phyloP scores from a whole-genome alignment of 2,113 vertebrate genomes.

The Symphodus melops region DNA sequence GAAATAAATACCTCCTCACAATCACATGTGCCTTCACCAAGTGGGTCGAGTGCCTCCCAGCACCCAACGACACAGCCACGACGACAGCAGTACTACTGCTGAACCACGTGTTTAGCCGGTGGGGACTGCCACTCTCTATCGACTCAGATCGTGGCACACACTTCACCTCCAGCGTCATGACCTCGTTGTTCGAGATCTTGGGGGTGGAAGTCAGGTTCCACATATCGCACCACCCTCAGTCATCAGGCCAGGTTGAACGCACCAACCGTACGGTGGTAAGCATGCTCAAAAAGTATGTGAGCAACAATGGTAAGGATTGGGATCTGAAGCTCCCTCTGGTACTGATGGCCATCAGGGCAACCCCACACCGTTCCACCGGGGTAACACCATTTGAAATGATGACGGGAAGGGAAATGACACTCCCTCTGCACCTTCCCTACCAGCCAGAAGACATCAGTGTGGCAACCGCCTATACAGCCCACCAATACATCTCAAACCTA shows the following conservation, averaged over 20 bases:
- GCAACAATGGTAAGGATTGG: not conserved
- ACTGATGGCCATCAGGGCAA: not conserved
- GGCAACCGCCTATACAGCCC: not conserved
- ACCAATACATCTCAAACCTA: not conserved
- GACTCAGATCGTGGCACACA: not conserved
- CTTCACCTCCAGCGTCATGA: not conserved
- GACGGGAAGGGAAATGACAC: not conserved
- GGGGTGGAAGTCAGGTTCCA: not conserved
- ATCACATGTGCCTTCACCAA: not conserved
- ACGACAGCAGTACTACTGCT: not conserved
- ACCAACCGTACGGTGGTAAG: not conserved
- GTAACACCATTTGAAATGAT: not conserved
- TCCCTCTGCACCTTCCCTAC: not conserved
- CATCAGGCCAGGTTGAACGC: not conserved
- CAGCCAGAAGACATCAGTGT: not conserved
- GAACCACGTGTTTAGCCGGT: not conserved
- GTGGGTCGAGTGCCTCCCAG: not conserved
- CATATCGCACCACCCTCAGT: not conserved
- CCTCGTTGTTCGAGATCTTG: not conserved
- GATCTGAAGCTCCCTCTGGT: not conserved
- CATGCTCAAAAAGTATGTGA: not conserved
- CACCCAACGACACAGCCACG: not conserved
- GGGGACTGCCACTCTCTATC: not conserved
- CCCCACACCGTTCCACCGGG: not conserved
- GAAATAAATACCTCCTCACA: not conserved